Evolutionary conservation across 1,140 invertebrate genomes (phyloP).

Genomic region (roundworm (Caenorhabditis elegans)): WBcel235 BX284606.5:8018001-8018500

Average conservation of each 20-base stretch:
- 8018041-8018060: slow-evolving; percentile 13
- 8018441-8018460: background rate
- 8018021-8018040: background rate
- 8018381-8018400: too few species aligned
- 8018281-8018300: too few species aligned
- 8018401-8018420: too few species aligned
- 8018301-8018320: too few species aligned
- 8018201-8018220: too few species aligned
- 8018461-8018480: background rate
- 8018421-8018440: slow-evolving; percentile 8
- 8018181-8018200: background rate
- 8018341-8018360: too few species aligned
- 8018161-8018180: background rate
- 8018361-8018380: too few species aligned
- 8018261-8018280: too few species aligned
- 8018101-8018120: background rate
- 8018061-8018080: background rate
- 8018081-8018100: slow-evolving; percentile 25
- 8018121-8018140: background rate
- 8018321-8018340: too few species aligned
- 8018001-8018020: background rate
- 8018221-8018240: too few species aligned
- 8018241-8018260: too few species aligned
- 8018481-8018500: background rate
- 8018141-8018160: background rate